Evolutionary conservation across 2,888 invertebrate genomes (phyloP).

Genomic region (Cremastinae sp.): DNA sequence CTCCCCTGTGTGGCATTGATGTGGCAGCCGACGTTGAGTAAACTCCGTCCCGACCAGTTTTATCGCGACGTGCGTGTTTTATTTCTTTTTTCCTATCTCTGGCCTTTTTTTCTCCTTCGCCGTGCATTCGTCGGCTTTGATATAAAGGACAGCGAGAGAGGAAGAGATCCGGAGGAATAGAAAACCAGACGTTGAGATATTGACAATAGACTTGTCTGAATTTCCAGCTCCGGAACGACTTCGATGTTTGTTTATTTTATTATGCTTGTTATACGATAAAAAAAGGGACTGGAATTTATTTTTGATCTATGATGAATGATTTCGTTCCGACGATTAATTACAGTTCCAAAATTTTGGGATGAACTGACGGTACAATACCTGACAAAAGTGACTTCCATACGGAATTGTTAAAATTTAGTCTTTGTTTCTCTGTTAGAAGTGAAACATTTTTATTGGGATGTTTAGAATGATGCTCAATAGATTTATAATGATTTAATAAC

Average conservation of each 20-base stretch:
- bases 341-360: too few relatives aligned
- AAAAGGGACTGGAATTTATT: constrained; percentile 3
- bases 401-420: too few relatives aligned
- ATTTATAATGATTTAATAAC: too few relatives aligned
- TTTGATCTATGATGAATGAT: neutral
- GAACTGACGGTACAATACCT: too few relatives aligned
- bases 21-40: constrained; percentile 38
- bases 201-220: constrained; percentile 10
- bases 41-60: constrained; percentile 47
- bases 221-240: constrained; percentile 24
- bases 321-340: too few relatives aligned
- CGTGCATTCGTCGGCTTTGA: constrained; percentile 16
- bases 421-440: too few relatives aligned
- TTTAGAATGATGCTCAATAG: too few relatives aligned
- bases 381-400: too few relatives aligned
- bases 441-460: too few relatives aligned
- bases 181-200: neutral
- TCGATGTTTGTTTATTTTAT: constrained; percentile 6
- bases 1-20: constrained; percentile 33
- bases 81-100: neutral
- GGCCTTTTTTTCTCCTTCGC: neutral
- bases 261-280: constrained; percentile 20
- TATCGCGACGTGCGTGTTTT: constrained; percentile 42
- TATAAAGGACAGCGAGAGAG: constrained; percentile 5
- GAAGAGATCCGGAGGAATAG: neutral